Evolutionary conservation across 2,797 vertebrate genomes (phyloP).

Genomic region (Anguilla megastoma): DNA sequence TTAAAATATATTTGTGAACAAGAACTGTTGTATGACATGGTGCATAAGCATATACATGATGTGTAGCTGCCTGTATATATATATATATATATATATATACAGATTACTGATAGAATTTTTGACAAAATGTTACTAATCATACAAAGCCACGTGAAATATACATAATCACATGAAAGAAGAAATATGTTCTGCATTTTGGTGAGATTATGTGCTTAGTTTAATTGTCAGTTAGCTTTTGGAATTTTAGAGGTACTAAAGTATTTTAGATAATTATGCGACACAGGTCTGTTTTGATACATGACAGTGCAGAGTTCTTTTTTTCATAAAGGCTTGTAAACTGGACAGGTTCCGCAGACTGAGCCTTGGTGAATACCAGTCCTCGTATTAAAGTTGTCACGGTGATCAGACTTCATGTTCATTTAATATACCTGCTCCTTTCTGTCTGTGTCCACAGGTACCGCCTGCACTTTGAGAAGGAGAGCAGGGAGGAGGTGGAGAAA

Average conservation of each 20-base stretch:
- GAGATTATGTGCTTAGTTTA: no score
- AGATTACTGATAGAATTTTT: no score
- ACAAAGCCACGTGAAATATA: no score
- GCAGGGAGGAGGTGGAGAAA: conserved; percentile 84
- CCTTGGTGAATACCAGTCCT: neutral
- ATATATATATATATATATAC: no score
- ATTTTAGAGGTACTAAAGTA: neutral
- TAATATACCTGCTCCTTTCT: neutral
- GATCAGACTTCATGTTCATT: neutral
- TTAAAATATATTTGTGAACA: no score
- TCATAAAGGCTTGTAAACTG: neutral
- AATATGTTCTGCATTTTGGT: no score
- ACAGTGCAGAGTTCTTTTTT: neutral
- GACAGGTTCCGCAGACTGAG: neutral
- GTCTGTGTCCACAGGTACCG: conserved; percentile 73
- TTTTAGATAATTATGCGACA: neutral
- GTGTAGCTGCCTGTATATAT: no score
- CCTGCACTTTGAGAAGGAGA: conserved; percentile 87
- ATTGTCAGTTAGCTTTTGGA: no score
- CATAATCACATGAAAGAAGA: no score
- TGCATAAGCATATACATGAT: no score
- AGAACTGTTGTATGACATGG: no score
- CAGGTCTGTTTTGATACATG: neutral
- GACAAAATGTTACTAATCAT: no score
- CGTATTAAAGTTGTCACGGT: neutral